Evolutionary conservation across 2,888 invertebrate genomes (phyloP).

Genomic region (Cacoxenus indagator): DNA sequence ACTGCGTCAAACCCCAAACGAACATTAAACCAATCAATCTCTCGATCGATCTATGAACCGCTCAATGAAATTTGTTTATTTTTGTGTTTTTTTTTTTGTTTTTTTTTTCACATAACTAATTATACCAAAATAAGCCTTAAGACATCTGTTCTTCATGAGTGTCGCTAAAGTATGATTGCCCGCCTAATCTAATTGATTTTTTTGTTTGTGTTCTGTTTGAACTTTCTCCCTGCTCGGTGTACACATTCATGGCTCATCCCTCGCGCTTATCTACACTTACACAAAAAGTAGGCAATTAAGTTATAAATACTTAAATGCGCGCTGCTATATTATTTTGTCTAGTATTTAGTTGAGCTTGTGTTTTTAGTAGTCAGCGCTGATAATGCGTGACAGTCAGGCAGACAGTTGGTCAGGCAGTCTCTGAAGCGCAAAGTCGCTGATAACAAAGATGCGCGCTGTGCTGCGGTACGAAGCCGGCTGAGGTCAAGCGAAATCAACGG

Average conservation of each 20-base stretch:
- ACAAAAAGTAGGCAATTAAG: not conserved
- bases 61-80: not conserved
- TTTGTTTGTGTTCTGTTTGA: not conserved
- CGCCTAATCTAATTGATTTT: conserved; percentile 8
- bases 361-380: not conserved
- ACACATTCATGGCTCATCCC: not conserved
- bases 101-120: too few species aligned
- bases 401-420: not conserved
- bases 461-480: conserved; percentile 16
- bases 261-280: too few species aligned
- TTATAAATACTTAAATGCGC: conserved; percentile 3
- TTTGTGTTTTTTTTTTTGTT: not conserved
- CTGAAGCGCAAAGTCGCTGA: not conserved
- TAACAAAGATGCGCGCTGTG: not conserved
- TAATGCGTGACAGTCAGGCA: not conserved
- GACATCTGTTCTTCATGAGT: conserved; percentile 7
- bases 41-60: not conserved
- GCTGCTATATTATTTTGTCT: too few species aligned
- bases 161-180: not conserved
- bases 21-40: not conserved
- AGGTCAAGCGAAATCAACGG: conserved; percentile 25
- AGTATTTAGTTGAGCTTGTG: not conserved
- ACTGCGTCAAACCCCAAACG: not conserved
- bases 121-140: not conserved
- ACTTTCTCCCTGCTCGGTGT: not conserved